A percentile compares a stretch with the other conserved stretches of the same genome.
These are phyloP conservation scores for Helostoma temminkii DNA, from an alignment of 2,797 vertebrate species.

Conservation along the genomic window DNA sequence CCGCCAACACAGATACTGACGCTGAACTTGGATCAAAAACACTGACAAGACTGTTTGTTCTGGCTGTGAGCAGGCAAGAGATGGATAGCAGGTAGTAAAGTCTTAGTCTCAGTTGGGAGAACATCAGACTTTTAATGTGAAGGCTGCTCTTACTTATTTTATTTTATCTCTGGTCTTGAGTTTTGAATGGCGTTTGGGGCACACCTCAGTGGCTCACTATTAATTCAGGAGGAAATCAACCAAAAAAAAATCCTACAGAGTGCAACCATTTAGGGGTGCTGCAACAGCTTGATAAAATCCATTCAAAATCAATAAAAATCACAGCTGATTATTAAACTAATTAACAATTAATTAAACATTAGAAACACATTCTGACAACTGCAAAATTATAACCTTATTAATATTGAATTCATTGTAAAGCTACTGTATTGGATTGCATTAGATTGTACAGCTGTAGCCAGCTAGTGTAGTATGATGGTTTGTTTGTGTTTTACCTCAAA, in stretches of 20 bases:
- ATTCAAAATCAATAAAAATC: too few relatives aligned
- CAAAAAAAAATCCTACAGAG: background rate
- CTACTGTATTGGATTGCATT: too few relatives aligned
- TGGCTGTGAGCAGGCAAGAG: slow-evolving; percentile 19
- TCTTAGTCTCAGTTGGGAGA: background rate
- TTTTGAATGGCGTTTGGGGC: background rate
- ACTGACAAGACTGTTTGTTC: slow-evolving; percentile 38
- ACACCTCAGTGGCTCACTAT: background rate
- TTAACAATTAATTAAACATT: too few relatives aligned
- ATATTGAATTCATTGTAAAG: too few relatives aligned
- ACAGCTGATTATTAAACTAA: too few relatives aligned
- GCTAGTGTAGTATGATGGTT: too few relatives aligned
- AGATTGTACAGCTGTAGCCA: too few relatives aligned
- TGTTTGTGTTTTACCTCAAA: too few relatives aligned
- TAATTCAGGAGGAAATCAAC: background rate
- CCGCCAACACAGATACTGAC: slow-evolving; percentile 41
- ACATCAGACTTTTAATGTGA: slow-evolving; percentile 17
- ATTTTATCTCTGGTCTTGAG: slow-evolving; percentile 2
- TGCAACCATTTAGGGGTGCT: too few relatives aligned
- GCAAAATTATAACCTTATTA: too few relatives aligned
- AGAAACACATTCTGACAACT: too few relatives aligned
- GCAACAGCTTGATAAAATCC: too few relatives aligned
- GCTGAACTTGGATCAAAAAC: slow-evolving; percentile 34
- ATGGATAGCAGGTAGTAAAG: slow-evolving; percentile 30
- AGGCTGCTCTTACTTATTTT: background rate